Percentiles rank a stretch among this genome's conserved stretches.
phyloP scores from a whole-genome alignment of 35 echinoderm and acorn worm species.

The Amphiura filiformis region DNA sequence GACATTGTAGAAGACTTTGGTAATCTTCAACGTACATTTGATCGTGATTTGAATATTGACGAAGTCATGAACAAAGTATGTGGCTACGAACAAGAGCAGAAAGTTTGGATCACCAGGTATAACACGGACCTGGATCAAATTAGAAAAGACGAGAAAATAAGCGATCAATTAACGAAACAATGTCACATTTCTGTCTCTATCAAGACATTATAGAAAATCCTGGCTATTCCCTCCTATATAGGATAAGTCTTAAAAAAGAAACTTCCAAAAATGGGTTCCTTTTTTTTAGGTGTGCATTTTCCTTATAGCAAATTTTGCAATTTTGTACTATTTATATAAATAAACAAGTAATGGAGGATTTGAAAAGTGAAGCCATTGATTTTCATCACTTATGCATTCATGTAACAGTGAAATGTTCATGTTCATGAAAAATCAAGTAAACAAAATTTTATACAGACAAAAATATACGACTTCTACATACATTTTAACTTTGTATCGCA shows the following conservation, averaged over 20 bases:
- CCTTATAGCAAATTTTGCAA: neutral
- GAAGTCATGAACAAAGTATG: slow-evolving; percentile 47
- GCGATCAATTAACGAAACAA: neutral
- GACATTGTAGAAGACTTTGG: slow-evolving; percentile 52
- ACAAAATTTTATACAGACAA: no score
- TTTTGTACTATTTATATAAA: neutral
- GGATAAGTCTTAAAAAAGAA: no score
- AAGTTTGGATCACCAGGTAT: slow-evolving; percentile 48
- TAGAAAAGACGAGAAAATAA: slow-evolving; percentile 24
- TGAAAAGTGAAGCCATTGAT: no score
- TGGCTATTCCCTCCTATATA: no score
- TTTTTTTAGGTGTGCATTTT: no score
- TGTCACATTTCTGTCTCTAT: neutral
- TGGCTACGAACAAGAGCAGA: slow-evolving; percentile 29
- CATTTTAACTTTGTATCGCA: no score
- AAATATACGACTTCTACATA: no score
- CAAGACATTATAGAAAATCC: neutral
- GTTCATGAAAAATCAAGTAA: no score
- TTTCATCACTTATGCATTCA: no score
- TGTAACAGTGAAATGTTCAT: no score
- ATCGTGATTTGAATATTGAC: slow-evolving; percentile 55
- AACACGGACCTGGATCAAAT: slow-evolving; percentile 56
- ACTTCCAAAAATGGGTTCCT: no score
- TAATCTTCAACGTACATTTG: slow-evolving; percentile 61
- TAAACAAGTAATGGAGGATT: no score